Evolutionary conservation across 2,888 invertebrate genomes (phyloP), one percentile per base, ranked within the genome.

Genomic region (Dynastes hyllus): DNA sequence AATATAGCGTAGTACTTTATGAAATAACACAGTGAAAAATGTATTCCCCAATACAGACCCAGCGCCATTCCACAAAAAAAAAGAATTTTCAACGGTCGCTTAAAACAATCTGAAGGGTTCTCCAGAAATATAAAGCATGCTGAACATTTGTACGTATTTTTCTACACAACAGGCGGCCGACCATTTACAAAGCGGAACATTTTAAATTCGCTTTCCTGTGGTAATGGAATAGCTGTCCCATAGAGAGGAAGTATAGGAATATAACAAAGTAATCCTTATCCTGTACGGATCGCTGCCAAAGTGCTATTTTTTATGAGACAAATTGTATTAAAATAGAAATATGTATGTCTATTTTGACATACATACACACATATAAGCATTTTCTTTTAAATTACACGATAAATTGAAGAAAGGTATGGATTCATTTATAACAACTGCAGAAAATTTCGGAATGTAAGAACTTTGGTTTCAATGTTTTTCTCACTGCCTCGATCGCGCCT

Each of bases 81-180:
- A 50, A 69, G 69, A 53, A 69, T 69, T 69, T 69, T 51, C 69
- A 51, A 29, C 69, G 69, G 22, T 67, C 69, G 51, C 69, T 69
- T 69, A 51, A 69, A 69, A 69, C 69, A 69, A 69, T 69, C 69
- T 69, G 69, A 69, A 69, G 69, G 69, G 69, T 29, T 69, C 69
- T 69, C 50, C 69, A 69, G 69, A 69, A 69, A 69, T 69, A 69
- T 69, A 69, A 51, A 69, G 69, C 69, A 29, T 29, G 32, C 29
- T 53, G 69, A 69, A 51, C 69, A 69, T 69, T 69, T 69, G 69
- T 69, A n/a, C 69, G 53, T 69, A 69, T 69, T 69, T 69, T 69
- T 69, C 69, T 9, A 69, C 69, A 51, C 69, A 69, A 51, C 69
- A 40, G 69, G 69, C 69, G 69, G 51, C 51, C 69, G 69, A 69